A percentile compares a stretch with the other conserved stretches of the same genome.
Evolutionary conservation across 92 coral and sea anemone species (phyloP).

Genomic region (Umimayanthus chanpuru): DNA sequence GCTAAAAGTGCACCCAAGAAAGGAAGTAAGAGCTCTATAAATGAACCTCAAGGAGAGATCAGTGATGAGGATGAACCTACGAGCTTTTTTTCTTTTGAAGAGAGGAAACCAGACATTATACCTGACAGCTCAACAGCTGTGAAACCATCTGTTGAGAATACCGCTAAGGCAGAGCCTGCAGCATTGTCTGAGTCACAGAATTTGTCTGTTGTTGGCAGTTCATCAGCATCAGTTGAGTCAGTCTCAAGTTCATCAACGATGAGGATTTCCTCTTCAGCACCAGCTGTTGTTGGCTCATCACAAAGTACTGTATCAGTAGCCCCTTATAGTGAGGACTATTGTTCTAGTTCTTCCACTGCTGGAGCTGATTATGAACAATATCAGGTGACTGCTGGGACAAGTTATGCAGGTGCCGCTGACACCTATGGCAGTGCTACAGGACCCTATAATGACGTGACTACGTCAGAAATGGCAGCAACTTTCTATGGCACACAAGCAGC

Average conservation of each 20-base stretch:
- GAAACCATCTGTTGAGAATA: background rate
- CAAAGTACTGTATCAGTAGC: conserved; percentile 5
- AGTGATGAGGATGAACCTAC: conserved; percentile 76
- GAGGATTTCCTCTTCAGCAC: background rate
- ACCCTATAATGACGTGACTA: background rate
- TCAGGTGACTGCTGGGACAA: background rate
- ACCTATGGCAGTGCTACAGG: conserved; percentile 33
- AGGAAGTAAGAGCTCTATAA: conserved; percentile 41
- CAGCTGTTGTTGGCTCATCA: background rate
- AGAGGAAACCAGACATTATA: conserved; percentile 46
- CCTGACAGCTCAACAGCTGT: conserved; percentile 26
- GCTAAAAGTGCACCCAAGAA: conserved; percentile 32
- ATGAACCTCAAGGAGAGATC: conserved; percentile 51
- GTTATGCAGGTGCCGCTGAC: background rate
- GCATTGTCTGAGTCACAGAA: background rate
- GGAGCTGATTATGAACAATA: conserved; percentile 3
- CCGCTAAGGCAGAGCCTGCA: background rate
- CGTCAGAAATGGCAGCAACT: background rate
- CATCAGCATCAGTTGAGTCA: conserved; percentile 3
- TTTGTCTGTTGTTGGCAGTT: background rate
- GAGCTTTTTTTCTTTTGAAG: conserved; percentile 80
- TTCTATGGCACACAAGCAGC: conserved; percentile 4
- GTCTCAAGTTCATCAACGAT: background rate
- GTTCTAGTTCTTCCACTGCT: background rate
- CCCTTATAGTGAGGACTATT: background rate